Percentiles rank a stretch among this genome's conserved stretches.
Conservation (phyloP, 2,888 invertebrate genomes). For the Polydrusus cervinus region DNA sequence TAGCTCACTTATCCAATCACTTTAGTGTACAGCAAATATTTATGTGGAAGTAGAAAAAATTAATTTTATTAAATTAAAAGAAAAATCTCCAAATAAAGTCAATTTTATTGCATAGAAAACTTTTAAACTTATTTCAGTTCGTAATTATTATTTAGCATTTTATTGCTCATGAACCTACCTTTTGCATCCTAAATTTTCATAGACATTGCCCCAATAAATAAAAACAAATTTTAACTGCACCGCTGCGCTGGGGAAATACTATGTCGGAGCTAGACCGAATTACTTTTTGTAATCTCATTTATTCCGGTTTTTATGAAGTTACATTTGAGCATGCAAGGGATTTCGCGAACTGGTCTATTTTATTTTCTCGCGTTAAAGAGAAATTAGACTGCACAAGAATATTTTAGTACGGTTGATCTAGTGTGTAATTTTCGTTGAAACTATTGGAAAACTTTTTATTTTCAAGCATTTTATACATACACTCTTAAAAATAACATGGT, state of each 20-base stretch:
- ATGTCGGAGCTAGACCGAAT: conserved; percentile 15
- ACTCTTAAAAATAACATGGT: too few relatives aligned
- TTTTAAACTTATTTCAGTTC: not conserved
- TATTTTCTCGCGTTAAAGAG: conserved; percentile 4
- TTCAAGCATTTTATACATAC: too few relatives aligned
- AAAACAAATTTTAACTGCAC: conserved; percentile 17
- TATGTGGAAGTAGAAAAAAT: too few relatives aligned
- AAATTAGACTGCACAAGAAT: not conserved
- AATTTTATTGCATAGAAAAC: not conserved
- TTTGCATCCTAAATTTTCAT: conserved; percentile 9
- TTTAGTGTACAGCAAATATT: too few relatives aligned
- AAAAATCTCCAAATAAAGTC: too few relatives aligned
- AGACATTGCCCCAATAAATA: not conserved
- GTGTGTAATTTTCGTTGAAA: not conserved
- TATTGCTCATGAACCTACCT: not conserved
- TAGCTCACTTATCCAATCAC: too few relatives aligned
- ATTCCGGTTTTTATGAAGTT: conserved; percentile 13
- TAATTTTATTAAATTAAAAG: too few relatives aligned
- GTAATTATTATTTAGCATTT: not conserved
- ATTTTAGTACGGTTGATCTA: not conserved
- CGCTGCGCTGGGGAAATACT: not conserved
- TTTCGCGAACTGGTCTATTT: not conserved
- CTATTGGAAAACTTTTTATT: too few relatives aligned
- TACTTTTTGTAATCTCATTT: conserved; percentile 29
- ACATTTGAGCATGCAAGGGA: not conserved